These are phyloP conservation scores for Thomomys bottae DNA, from an alignment of 2,113 vertebrate species.

Conservation along the genomic window DNA sequence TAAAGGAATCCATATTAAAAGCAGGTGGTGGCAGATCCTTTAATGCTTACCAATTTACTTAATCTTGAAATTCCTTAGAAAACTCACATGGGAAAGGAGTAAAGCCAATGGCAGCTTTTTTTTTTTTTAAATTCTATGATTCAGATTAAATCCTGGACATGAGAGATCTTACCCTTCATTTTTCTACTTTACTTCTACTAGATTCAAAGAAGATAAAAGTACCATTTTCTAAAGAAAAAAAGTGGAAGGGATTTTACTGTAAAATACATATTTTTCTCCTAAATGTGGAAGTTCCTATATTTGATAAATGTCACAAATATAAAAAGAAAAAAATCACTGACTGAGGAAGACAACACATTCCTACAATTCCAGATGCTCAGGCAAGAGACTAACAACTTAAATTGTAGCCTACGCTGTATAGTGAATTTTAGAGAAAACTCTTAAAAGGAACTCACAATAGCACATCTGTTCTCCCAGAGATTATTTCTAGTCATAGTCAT, in stretches of 20 bases:
- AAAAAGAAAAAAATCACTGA: too few relatives aligned
- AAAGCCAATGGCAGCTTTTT: neutral
- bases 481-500: neutral
- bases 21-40: too few relatives aligned
- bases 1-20: neutral
- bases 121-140: conserved; percentile 1
- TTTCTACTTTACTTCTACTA: neutral
- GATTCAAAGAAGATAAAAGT: neutral
- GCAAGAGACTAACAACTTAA: neutral
- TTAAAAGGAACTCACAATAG: neutral
- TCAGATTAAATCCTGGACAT: neutral
- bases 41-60: neutral
- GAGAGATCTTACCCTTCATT: neutral
- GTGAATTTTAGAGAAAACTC: neutral
- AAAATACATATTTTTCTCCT: neutral
- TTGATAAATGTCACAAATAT: neutral
- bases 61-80: neutral
- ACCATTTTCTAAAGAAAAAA: neutral
- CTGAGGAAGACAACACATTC: too few relatives aligned
- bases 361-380: neutral
- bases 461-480: neutral
- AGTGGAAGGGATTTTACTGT: neutral
- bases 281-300: neutral
- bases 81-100: neutral
- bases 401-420: neutral